Evolutionary conservation across 2,888 invertebrate species (phyloP), one percentile per base, ranked within the genome.

Genomic region (Pogonocherus hispidulus): DNA sequence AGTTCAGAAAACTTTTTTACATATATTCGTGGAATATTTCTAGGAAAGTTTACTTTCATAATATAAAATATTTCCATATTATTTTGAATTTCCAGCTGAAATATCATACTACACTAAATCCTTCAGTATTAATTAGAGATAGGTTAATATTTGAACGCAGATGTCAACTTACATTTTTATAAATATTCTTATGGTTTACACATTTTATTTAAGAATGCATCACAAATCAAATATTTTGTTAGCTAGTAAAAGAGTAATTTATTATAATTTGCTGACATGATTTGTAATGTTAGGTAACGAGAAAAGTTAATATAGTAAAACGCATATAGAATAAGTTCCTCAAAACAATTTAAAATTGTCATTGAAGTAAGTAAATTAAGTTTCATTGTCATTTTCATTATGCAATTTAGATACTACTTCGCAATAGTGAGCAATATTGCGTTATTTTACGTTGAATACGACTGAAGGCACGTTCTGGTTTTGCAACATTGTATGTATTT

Each of bases 381-480:
- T 64, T 64, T 64, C 64, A 64, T 64, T 64, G 64, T 64, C 64
- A 56, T 64, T 54, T 64, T 49, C 64, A 56, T 64, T 64, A 64
- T 64, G 64, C 47, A 64, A 64, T 64, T 64, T 55, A 64, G 64
- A 55, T 37, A 35, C 37, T 19, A 37, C 6, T 62, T 51, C 62
- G 62, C 46, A 62, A 62, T 62, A 62, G 49, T 20, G 22, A 37
- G 22, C 9, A 8, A 51, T 62, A 51, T 51, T 49, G 49, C 51
- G 41, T 62, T 46, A 51, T 62, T 16, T 57, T 35, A 6, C 6
- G 14, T n/a, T 46, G 20, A 47, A 19, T 19, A 47, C 16, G 20
- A 47, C 8, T 20, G 8, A 18, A 22, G 6, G 8, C 47, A 47
- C 8, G 47, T 22, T 47, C 20, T 9, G 14, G 44, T 18, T 32